A percentile compares a stretch with the other conserved stretches of the same genome.
Conservation (phyloP, 2,888 invertebrate species). For the Flexamia atlantica region DNA sequence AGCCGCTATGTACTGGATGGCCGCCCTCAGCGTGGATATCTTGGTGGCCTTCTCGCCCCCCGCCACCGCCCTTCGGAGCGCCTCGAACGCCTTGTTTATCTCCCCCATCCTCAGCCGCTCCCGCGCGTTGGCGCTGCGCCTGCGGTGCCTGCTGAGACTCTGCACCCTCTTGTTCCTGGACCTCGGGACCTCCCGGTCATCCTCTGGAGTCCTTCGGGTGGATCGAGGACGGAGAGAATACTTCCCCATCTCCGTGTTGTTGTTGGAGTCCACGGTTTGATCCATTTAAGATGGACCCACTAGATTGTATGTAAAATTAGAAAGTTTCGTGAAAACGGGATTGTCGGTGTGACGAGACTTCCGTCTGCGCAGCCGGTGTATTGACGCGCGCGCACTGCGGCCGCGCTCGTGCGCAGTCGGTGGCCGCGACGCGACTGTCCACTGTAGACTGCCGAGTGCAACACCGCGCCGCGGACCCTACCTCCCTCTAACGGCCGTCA, state of each 20-base stretch:
- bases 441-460: no score
- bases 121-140: slow-evolving; percentile 94
- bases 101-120: slow-evolving; percentile 93
- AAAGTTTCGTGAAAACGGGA: no score
- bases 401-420: no score
- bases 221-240: slow-evolving; percentile 26
- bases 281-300: no score
- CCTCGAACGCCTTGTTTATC: slow-evolving; percentile 93
- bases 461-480: no score
- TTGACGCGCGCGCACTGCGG: no score
- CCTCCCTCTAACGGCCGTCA: no score
- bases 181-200: background rate
- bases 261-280: slow-evolving; percentile 29
- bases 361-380: no score
- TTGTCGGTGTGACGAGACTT: no score
- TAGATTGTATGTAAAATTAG: no score
- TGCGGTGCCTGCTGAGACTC: slow-evolving; percentile 90
- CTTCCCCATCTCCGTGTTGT: slow-evolving; percentile 1
- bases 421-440: no score
- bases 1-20: slow-evolving; percentile 91
- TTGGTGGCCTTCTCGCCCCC: slow-evolving; percentile 87
- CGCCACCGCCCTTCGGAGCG: slow-evolving; percentile 87
- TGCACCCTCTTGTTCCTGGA: slow-evolving; percentile 73
- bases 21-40: slow-evolving; percentile 90
- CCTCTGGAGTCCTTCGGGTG: background rate